Evolutionary conservation across 1,140 invertebrate genomes (phyloP).

Genomic region (Magallana ariakensis): DNA sequence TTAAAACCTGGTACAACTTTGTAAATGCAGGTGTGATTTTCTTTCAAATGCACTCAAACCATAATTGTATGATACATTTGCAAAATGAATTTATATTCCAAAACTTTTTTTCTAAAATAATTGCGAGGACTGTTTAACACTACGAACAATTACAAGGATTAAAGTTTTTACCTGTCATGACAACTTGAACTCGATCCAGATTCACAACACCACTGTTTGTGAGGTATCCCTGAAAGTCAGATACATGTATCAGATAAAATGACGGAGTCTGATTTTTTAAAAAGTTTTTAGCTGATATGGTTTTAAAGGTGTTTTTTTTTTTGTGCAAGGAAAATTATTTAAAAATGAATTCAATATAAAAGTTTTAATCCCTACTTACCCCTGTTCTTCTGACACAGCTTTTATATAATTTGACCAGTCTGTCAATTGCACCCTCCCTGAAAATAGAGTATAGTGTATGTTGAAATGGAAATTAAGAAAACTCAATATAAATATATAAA

Average conservation of each 20-base stretch:
- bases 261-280: background rate
- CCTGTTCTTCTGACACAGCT: constrained; percentile 95
- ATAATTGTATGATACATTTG: no score
- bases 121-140: no score
- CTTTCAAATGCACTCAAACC: no score
- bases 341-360: background rate
- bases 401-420: constrained; percentile 96
- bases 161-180: constrained; percentile 84
- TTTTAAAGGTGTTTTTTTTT: no score
- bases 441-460: constrained; percentile 16
- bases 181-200: constrained; percentile 94
- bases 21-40: no score
- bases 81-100: no score
- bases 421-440: constrained; percentile 97
- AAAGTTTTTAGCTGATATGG: no score
- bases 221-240: constrained; percentile 88
- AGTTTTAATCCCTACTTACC: constrained; percentile 77
- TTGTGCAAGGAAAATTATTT: no score
- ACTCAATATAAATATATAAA: constrained; percentile 27
- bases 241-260: background rate
- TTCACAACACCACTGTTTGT: constrained; percentile 97
- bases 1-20: no score
- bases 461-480: no score
- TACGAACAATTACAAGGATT: no score
- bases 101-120: no score